Evolutionary conservation across 1,140 invertebrate species (phyloP), one percentile per base, ranked within the genome.

Genomic region (Trichonephila clavipes): DNA sequence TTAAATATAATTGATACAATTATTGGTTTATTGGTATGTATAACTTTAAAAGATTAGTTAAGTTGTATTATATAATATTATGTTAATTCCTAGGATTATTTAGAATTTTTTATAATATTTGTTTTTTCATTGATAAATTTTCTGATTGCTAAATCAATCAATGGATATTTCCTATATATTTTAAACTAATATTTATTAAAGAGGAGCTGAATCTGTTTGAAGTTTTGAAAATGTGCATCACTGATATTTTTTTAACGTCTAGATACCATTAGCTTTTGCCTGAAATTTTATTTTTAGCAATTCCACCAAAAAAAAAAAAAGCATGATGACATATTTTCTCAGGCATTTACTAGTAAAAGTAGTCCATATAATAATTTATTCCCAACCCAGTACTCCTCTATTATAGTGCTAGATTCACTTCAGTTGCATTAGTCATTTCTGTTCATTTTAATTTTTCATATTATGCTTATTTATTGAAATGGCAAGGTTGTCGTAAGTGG

Each of bases 221-320:
- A 72, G 69, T 28, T 28, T 24, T 28, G 10, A 72, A 24, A 51
- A 51, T 83, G 51, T 34, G 40, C 44, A 83, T 21, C 18, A 24
- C 16, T 14, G 81, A n/a, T 83, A 18, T 51, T 58, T 58, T 58
- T n/a, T 83, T 6, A 83, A 24, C 7, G 8, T 51, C 51, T 58
- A 83, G n/a, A 44, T 64, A 64, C 18, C 21, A 8, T 14, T 40
- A 89, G 88, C 66, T 89, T 89, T 40, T 69, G 61, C 88, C 18
- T 89, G 24, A 72, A n/a, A 24, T 90, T 90, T 90, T 90, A 90
- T 81, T 90, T 90, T 77, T n/a, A 61, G 88, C 69, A 6, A 28
- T 90, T 44, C 51, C 59, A 85, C 81, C 28, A 21, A 40, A 40
- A 40, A 40, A 28, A 28, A 28, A 40, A 66, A 64, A 89, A 82